phyloP scores from a whole-genome alignment of 2,888 invertebrate genomes.

The Dichetophora obliterata region DNA sequence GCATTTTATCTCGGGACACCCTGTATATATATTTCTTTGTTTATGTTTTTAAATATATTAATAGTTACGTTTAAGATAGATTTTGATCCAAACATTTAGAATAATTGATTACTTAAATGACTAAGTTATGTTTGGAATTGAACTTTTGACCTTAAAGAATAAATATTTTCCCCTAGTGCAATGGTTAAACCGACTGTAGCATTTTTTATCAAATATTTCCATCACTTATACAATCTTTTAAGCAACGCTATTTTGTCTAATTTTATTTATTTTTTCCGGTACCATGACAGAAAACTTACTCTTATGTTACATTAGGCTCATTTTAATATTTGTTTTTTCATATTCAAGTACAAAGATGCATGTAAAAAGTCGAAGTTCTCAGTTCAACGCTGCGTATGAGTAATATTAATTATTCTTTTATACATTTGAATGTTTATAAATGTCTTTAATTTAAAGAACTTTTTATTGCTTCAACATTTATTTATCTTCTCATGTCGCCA shows the following conservation, averaged over 20 bases:
- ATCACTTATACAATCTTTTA: conserved; percentile 26
- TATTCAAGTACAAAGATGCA: background rate
- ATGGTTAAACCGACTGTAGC: background rate
- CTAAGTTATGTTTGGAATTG: no score
- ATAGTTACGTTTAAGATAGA: no score
- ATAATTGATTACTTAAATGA: no score
- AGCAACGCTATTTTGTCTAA: background rate
- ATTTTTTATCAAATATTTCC: background rate
- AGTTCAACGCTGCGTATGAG: background rate
- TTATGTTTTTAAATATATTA: no score
- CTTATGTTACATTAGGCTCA: background rate
- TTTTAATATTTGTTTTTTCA: background rate
- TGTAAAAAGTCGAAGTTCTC: background rate
- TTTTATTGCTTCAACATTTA: background rate
- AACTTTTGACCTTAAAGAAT: no score
- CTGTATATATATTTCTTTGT: no score
- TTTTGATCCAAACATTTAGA: no score
- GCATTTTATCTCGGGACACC: no score
- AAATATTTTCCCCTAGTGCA: no score
- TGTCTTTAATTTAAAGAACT: background rate
- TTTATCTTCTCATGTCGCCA: conserved; percentile 29
- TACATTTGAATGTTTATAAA: background rate
- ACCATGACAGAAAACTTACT: no score
- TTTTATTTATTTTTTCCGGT: no score
- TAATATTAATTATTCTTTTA: background rate